Conservation (phyloP, 2,888 invertebrate genomes). For the Busseola fusca region DNA sequence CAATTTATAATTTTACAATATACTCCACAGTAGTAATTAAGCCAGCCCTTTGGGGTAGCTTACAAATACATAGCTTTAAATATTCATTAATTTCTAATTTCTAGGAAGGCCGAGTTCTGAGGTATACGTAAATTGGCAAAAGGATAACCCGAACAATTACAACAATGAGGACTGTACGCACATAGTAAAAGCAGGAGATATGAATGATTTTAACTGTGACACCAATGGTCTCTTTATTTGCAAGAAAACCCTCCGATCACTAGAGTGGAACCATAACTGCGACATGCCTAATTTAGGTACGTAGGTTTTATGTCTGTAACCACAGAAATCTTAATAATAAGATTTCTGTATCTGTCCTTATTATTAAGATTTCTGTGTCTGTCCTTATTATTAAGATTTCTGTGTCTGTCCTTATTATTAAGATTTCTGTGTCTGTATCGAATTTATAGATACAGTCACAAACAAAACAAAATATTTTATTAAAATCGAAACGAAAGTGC, state of each 20-base stretch:
- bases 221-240: conserved; percentile 75
- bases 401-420: too few species aligned
- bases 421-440: background rate
- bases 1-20: background rate
- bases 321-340: background rate
- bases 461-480: too few species aligned
- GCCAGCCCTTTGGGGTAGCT: too few species aligned
- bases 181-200: conserved; percentile 26
- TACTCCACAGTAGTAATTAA: background rate
- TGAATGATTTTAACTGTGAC: conserved; percentile 73
- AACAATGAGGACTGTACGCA: conserved; percentile 73
- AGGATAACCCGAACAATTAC: conserved; percentile 73
- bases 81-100: conserved; percentile 24
- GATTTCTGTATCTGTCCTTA: too few species aligned
- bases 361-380: conserved; percentile 34
- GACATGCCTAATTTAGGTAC: conserved; percentile 76
- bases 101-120: conserved; percentile 71
- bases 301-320: conserved; percentile 61
- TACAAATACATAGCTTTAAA: background rate
- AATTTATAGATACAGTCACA: too few species aligned
- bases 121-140: conserved; percentile 74
- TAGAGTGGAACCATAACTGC: conserved; percentile 77
- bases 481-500: too few species aligned
- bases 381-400: too few species aligned
- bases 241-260: conserved; percentile 71